Percentiles rank a stretch among this genome's conserved stretches.
These are phyloP conservation scores for Grapholita molesta DNA, from an alignment of 1,140 invertebrate genomes.

Conservation along the genomic window DNA sequence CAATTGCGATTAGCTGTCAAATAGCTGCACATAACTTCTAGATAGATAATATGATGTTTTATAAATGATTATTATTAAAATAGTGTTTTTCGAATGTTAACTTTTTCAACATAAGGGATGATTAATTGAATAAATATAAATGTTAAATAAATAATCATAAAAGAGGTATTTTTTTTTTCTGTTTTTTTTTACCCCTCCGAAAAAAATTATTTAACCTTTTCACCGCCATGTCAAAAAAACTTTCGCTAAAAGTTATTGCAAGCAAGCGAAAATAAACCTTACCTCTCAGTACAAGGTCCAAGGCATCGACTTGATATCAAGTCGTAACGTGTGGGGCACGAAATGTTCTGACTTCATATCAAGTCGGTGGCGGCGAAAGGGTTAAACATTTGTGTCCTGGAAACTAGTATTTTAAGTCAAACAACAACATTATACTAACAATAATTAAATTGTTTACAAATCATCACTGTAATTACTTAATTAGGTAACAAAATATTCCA, in stretches of 20 bases:
- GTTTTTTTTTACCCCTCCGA: background rate
- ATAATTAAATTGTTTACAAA: background rate
- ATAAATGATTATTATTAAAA: background rate
- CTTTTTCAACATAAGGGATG: background rate
- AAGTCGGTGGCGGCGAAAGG: too few species aligned
- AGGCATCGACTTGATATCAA: too few species aligned
- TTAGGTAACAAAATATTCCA: background rate
- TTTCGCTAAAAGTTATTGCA: too few species aligned
- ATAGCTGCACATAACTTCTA: background rate
- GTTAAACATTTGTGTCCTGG: too few species aligned
- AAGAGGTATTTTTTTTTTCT: background rate
- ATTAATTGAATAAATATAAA: background rate
- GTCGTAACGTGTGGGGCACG: too few species aligned
- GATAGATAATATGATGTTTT: background rate
- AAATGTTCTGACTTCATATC: too few species aligned
- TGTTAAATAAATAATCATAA: slow-evolving; percentile 1
- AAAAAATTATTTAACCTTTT: too few species aligned
- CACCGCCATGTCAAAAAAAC: too few species aligned
- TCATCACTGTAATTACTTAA: background rate
- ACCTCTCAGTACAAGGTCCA: too few species aligned
- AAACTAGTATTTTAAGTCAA: too few species aligned
- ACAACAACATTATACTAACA: background rate
- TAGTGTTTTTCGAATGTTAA: background rate
- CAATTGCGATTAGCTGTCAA: too few species aligned
- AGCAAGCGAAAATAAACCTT: too few species aligned